A percentile compares a stretch with the other conserved stretches of the same genome.
phyloP scores from a whole-genome alignment of 2,113 vertebrate genomes.

The Albula glossodonta region DNA sequence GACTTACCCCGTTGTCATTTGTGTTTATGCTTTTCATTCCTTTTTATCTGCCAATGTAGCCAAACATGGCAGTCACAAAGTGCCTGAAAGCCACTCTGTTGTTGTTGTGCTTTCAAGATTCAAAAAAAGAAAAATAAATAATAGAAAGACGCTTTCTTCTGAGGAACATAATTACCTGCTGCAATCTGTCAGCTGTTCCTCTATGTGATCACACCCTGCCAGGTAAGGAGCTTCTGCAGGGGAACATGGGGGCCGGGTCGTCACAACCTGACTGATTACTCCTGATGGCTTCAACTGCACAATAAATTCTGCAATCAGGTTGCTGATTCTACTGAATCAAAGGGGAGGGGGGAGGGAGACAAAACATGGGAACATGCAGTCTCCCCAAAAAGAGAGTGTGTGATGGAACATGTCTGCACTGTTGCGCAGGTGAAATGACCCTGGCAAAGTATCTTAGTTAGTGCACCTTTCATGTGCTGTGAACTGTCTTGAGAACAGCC shows the following conservation, averaged over 20 bases:
- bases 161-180: constrained; percentile 4
- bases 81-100: neutral
- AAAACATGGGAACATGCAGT: too few relatives aligned
- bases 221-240: neutral
- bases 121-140: neutral
- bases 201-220: neutral
- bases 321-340: neutral
- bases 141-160: neutral
- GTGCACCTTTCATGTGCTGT: neutral
- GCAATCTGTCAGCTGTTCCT: neutral
- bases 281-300: neutral
- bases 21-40: neutral
- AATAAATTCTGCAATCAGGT: neutral
- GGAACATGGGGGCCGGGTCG: neutral
- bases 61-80: constrained; percentile 22
- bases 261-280: constrained; percentile 4
- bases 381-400: too few relatives aligned
- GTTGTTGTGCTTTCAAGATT: neutral
- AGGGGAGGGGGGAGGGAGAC: neutral
- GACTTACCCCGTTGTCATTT: neutral
- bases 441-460: neutral
- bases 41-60: neutral
- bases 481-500: neutral
- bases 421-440: neutral
- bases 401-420: too few relatives aligned